phyloP scores from a whole-genome alignment of 2,888 invertebrate genomes.

The Himalopsyche japonica region DNA sequence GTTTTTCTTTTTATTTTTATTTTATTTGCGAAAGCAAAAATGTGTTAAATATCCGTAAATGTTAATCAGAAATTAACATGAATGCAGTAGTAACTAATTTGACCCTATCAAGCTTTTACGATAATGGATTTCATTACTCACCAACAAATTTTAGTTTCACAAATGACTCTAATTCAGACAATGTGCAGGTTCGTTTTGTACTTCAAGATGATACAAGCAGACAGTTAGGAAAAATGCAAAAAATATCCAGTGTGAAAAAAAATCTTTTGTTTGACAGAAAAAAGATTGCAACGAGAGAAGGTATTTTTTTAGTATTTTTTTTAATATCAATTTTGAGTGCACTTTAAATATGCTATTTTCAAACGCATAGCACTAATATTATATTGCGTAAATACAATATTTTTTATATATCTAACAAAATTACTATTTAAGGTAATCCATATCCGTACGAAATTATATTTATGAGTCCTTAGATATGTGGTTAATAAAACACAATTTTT shows the following conservation, averaged over 20 bases:
- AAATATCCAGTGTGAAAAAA: background rate
- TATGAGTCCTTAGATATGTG: too few relatives aligned
- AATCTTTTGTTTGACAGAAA: background rate
- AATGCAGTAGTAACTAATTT: background rate
- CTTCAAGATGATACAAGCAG: background rate
- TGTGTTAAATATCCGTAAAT: background rate
- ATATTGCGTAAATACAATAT: too few relatives aligned
- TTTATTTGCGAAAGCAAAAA: too few relatives aligned
- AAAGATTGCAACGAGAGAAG: background rate
- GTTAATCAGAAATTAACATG: background rate
- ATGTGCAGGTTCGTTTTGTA: background rate
- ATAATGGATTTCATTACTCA: background rate
- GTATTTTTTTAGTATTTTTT: background rate
- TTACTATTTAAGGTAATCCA: too few relatives aligned
- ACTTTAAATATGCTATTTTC: too few relatives aligned
- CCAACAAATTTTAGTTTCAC: background rate
- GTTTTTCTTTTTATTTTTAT: too few relatives aligned
- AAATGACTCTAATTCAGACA: background rate
- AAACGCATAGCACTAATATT: too few relatives aligned
- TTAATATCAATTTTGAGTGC: too few relatives aligned
- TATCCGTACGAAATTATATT: too few relatives aligned
- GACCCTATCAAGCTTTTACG: background rate
- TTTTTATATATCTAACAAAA: too few relatives aligned
- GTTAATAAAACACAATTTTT: too few relatives aligned
- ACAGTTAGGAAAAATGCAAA: background rate